A percentile compares a stretch with the other conserved stretches of the same genome.
phyloP scores from a whole-genome alignment of 2,888 invertebrate species.

The Phyto melanocephala region DNA sequence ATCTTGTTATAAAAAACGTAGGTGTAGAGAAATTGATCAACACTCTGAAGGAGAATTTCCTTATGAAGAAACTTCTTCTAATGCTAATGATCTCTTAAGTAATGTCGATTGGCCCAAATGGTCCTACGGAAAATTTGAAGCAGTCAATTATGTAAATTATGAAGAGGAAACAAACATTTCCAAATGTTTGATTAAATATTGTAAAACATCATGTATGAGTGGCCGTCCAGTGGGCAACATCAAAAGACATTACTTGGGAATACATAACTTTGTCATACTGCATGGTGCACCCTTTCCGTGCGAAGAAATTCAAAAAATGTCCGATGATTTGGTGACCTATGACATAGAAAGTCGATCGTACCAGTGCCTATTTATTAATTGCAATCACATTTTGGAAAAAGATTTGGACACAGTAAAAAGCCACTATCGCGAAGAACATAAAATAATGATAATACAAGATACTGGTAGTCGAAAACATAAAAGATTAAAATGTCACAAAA shows the following conservation, averaged over 20 bases:
- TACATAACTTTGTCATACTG: not conserved
- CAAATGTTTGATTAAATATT: conserved; percentile 1
- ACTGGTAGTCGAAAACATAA: not conserved
- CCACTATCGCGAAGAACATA: not conserved
- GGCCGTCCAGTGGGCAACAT: not conserved
- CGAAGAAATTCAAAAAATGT: too few relatives aligned
- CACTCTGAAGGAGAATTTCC: too few relatives aligned
- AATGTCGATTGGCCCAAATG: too few relatives aligned
- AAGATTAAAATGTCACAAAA: not conserved
- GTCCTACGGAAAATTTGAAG: too few relatives aligned
- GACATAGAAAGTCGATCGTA: not conserved
- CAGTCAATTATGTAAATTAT: not conserved
- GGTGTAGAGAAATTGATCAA: too few relatives aligned
- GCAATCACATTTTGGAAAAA: conserved; percentile 8
- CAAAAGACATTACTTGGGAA: not conserved
- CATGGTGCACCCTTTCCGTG: not conserved
- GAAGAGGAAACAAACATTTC: not conserved
- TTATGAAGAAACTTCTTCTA: too few relatives aligned
- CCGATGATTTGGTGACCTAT: not conserved
- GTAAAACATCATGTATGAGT: not conserved
- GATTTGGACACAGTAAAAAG: not conserved
- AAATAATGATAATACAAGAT: not conserved
- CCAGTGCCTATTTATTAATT: conserved; percentile 13
- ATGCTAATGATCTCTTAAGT: too few relatives aligned
- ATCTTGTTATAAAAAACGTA: too few relatives aligned